phyloP scores from a whole-genome alignment of 2,888 invertebrate genomes.

The Pachymerium ferrugineum region DNA sequence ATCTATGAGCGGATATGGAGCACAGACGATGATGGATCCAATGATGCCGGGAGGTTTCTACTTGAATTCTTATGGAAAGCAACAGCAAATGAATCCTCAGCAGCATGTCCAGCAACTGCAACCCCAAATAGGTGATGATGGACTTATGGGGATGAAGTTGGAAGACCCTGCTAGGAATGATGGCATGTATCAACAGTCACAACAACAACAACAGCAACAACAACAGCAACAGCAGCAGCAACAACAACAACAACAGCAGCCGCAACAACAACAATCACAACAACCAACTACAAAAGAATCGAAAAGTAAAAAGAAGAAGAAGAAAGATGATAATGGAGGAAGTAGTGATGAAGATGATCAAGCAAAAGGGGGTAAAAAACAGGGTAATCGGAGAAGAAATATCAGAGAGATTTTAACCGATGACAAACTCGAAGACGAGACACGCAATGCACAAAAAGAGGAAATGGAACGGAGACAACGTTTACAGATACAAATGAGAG shows the following conservation, averaged over 20 bases:
- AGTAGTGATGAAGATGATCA: slow-evolving; percentile 39
- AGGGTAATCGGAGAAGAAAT: slow-evolving; percentile 58
- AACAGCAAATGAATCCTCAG: background rate
- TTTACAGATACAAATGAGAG: slow-evolving; percentile 46
- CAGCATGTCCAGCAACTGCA: background rate
- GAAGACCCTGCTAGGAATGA: background rate
- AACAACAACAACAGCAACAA: background rate
- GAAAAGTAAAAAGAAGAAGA: slow-evolving; percentile 33
- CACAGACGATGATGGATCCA: background rate
- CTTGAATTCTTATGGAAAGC: background rate
- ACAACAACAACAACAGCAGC: background rate
- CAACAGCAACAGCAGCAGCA: background rate
- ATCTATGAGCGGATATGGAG: background rate
- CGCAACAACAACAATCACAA: background rate
- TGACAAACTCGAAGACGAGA: slow-evolving; percentile 84
- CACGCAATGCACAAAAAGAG: slow-evolving; percentile 83
- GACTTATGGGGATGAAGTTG: background rate
- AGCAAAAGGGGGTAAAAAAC: slow-evolving; percentile 39
- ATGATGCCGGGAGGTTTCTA: background rate
- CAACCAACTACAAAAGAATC: background rate
- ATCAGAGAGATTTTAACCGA: slow-evolving; percentile 92
- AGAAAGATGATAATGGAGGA: slow-evolving; percentile 37
- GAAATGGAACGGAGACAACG: slow-evolving; percentile 66
- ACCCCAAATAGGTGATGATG: background rate
- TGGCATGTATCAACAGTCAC: background rate